Percentiles rank a stretch among this genome's conserved stretches.
These are phyloP conservation scores for Grallaria varia DNA, from an alignment of 2,113 vertebrate species.

Conservation along the genomic window DNA sequence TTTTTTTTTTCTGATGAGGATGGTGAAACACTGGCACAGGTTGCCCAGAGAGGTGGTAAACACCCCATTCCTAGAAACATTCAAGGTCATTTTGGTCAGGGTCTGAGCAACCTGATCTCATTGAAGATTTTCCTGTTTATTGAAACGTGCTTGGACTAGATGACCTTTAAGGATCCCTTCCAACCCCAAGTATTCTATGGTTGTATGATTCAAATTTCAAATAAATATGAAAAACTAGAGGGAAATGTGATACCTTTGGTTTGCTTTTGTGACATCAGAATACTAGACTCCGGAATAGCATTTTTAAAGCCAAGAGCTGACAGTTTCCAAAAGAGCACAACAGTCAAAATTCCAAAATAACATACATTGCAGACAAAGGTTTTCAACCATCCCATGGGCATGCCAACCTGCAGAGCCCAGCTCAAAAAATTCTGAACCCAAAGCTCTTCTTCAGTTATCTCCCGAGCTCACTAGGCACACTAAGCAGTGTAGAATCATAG, in stretches of 20 bases:
- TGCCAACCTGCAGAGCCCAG: background rate
- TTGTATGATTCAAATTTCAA: background rate
- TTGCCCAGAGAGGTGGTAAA: background rate
- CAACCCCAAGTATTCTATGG: background rate
- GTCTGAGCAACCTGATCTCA: background rate
- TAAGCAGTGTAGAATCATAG: background rate
- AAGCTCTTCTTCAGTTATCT: background rate
- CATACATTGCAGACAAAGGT: background rate
- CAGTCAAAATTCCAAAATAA: background rate
- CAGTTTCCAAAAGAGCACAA: background rate
- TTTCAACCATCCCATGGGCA: accelerated
- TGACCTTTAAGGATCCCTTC: background rate
- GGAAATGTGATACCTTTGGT: background rate
- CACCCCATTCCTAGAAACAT: background rate
- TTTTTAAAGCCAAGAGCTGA: background rate
- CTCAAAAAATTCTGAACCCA: background rate
- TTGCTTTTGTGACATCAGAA: background rate
- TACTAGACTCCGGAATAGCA: background rate
- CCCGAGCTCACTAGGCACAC: background rate
- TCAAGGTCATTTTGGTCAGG: background rate
- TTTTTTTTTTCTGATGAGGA: background rate
- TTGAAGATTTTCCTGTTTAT: background rate
- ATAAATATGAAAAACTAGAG: background rate
- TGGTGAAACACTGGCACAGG: background rate
- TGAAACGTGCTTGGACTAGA: background rate